These are phyloP conservation scores for Acrossocheilus wenchowensis DNA, from an alignment of 2,797 vertebrate genomes.

Conservation along the genomic window DNA sequence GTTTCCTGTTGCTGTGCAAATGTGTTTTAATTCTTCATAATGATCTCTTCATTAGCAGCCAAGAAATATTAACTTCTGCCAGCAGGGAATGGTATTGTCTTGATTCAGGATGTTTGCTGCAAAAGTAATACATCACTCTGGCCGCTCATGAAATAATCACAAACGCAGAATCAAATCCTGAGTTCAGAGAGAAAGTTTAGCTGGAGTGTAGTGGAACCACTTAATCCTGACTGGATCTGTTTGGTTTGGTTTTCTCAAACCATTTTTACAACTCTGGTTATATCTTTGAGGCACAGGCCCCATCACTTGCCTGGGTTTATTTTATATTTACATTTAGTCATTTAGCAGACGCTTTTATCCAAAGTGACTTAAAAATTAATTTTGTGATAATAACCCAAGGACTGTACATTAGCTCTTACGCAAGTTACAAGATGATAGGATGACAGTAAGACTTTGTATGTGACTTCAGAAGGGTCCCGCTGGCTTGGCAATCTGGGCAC, in stretches of 20 bases:
- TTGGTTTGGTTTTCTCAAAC: background rate
- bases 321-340: no score
- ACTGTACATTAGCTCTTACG: background rate
- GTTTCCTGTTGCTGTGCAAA: background rate
- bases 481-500: constrained; percentile 35
- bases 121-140: background rate
- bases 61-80: background rate
- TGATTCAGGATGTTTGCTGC: background rate
- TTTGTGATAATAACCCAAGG: background rate
- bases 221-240: background rate
- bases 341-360: no score
- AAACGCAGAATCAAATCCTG: background rate
- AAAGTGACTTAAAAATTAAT: no score
- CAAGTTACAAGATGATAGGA: background rate
- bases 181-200: background rate
- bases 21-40: background rate
- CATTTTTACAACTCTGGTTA: background rate
- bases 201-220: background rate
- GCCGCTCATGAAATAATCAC: background rate
- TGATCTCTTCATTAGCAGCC: background rate
- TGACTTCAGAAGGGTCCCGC: background rate
- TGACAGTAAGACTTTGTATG: background rate
- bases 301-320: background rate
- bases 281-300: background rate
- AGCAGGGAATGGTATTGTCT: background rate